phyloP scores from a whole-genome alignment of 1,140 invertebrate genomes.

The Acyrthosiphon pisum region DNA sequence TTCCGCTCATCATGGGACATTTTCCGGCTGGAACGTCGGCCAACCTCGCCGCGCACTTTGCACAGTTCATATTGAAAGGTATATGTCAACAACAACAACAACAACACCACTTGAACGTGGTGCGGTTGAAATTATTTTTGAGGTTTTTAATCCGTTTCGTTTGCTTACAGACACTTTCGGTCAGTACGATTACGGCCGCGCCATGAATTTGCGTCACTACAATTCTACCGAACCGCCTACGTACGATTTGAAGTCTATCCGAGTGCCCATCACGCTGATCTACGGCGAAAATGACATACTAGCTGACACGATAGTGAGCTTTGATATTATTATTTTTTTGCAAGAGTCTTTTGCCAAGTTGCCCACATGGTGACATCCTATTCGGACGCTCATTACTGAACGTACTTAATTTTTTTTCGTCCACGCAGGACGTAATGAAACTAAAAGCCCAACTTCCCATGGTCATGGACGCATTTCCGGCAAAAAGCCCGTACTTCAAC shows the following conservation, averaged over 20 bases:
- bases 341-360: neutral
- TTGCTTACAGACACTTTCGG: neutral
- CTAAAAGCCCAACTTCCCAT: slow-evolving; percentile 67
- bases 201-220: slow-evolving; percentile 64
- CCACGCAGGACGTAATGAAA: slow-evolving; percentile 67
- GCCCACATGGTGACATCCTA: too few species aligned
- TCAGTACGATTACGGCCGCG: slow-evolving; percentile 62
- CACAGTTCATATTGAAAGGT: slow-evolving; percentile 71
- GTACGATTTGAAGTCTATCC: slow-evolving; percentile 68
- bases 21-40: slow-evolving; percentile 83
- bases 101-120: too few species aligned
- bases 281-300: slow-evolving; percentile 70
- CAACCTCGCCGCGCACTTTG: slow-evolving; percentile 79
- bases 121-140: neutral
- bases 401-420: neutral
- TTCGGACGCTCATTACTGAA: neutral
- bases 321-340: too few species aligned
- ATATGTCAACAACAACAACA: slow-evolving; percentile 49
- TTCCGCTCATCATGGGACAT: slow-evolving; percentile 79
- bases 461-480: slow-evolving; percentile 67
- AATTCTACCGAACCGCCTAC: slow-evolving; percentile 65
- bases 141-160: neutral
- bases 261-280: slow-evolving; percentile 69
- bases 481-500: slow-evolving; percentile 68
- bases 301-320: slow-evolving; percentile 62